These are phyloP conservation scores for Platygyra sinensis DNA, from an alignment of 64 coral and sea anemone genomes.

Conservation along the genomic window DNA sequence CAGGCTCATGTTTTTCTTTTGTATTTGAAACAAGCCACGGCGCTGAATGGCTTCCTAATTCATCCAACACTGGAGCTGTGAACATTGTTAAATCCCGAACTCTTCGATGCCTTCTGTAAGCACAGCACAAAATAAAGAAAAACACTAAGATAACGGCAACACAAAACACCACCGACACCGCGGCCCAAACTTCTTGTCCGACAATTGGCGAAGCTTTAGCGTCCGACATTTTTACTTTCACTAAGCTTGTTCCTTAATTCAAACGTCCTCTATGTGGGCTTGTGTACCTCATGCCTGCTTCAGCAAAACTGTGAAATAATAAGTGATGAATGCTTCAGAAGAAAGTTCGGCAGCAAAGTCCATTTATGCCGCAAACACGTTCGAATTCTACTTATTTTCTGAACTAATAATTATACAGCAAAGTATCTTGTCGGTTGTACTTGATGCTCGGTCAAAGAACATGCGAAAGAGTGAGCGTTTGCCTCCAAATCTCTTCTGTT, in stretches of 20 bases:
- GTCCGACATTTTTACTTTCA: conserved; percentile 17
- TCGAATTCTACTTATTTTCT: background rate
- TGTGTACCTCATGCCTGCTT: background rate
- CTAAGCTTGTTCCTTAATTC: background rate
- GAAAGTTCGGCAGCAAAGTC: background rate
- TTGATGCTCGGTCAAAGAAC: background rate
- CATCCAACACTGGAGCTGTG: background rate
- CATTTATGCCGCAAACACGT: background rate
- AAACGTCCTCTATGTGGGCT: background rate
- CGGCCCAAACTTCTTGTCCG: conserved; percentile 83
- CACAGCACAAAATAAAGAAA: conserved; percentile 90
- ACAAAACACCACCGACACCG: conserved; percentile 85
- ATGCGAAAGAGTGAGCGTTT: background rate
- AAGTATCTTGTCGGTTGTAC: background rate
- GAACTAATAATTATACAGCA: background rate
- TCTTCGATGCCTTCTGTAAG: conserved; percentile 81
- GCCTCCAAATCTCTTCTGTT: background rate
- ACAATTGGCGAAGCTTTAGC: conserved; percentile 25
- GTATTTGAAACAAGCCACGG: conserved; percentile 19
- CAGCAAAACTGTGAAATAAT: background rate
- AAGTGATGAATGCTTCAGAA: background rate
- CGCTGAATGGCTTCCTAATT: background rate
- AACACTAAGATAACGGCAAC: conserved; percentile 82
- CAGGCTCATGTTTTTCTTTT: background rate
- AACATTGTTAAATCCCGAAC: conserved; percentile 67